A percentile compares a stretch with the other conserved stretches of the same genome.
Evolutionary conservation across 1,140 invertebrate genomes (phyloP).

Genomic region (Drosophila lacertosa): DNA sequence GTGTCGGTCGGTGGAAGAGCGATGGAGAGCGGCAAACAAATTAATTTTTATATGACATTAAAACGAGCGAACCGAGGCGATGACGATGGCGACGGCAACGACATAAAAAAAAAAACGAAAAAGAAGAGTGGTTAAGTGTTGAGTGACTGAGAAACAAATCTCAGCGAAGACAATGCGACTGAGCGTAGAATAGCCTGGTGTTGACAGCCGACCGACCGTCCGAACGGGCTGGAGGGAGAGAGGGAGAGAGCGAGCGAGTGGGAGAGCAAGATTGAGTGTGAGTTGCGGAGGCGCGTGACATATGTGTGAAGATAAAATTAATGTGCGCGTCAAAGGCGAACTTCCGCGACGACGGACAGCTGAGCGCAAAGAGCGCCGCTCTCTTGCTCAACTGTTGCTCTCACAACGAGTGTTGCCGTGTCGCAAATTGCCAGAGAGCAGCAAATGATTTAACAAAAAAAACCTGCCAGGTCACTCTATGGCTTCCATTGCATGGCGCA

Average conservation of each 20-base stretch:
- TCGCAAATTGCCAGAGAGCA: conserved; percentile 42
- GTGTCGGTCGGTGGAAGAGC: conserved; percentile 12
- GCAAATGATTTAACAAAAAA: conserved; percentile 27
- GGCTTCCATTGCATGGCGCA: conserved; percentile 75
- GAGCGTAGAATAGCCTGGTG: conserved; percentile 56
- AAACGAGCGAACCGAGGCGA: conserved; percentile 76
- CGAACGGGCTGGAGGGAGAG: conserved; percentile 28
- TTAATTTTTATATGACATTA: conserved; percentile 83
- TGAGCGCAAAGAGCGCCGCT: conserved; percentile 36
- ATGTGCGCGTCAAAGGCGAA: conserved; percentile 59
- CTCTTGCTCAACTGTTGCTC: conserved; percentile 73
- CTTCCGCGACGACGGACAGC: conserved; percentile 25
- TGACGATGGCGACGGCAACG: conserved; percentile 33
- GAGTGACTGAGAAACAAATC: conserved; percentile 77
- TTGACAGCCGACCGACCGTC: conserved; percentile 46
- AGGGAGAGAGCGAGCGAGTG: conserved; percentile 38
- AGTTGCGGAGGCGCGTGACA: conserved; percentile 60
- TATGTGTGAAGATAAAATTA: conserved; percentile 80
- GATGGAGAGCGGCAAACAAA: conserved; percentile 73
- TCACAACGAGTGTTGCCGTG: conserved; percentile 71
- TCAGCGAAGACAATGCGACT: conserved; percentile 71
- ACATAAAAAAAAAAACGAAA: too few relatives aligned
- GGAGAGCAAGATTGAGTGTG: conserved; percentile 35
- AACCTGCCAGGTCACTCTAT: conserved; percentile 50
- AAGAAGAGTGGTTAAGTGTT: conserved; percentile 69